Evolutionary conservation across 2,888 invertebrate species (phyloP).

Genomic region (Aquatica leii): DNA sequence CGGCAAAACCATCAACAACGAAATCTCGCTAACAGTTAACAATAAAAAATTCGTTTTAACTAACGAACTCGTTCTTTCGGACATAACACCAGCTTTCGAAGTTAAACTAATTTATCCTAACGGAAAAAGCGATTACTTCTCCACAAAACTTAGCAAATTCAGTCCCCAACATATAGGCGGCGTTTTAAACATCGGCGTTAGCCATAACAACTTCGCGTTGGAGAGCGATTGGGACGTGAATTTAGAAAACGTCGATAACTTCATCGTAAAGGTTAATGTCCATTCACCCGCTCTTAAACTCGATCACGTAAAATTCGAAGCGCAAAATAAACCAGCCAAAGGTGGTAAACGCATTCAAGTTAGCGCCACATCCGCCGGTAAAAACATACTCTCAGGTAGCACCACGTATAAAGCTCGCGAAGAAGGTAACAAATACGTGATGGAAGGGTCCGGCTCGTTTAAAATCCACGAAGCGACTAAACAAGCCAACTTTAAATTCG

Average conservation of each 20-base stretch:
- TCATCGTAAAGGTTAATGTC: conserved; percentile 67
- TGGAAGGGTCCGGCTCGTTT: conserved; percentile 79
- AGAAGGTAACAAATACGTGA: conserved; percentile 73
- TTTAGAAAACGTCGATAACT: conserved; percentile 70
- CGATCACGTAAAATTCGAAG: conserved; percentile 71
- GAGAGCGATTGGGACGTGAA: conserved; percentile 66
- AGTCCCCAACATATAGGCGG: conserved; percentile 68
- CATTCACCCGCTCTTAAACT: conserved; percentile 71
- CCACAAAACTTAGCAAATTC: conserved; percentile 60
- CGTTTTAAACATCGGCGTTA: conserved; percentile 58
- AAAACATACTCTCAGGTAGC: conserved; percentile 75
- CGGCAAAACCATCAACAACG: conserved; percentile 51
- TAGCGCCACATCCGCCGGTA: conserved; percentile 69
- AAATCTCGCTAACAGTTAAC: conserved; percentile 64
- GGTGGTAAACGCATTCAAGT: conserved; percentile 71
- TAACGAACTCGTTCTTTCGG: conserved; percentile 64
- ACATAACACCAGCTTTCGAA: conserved; percentile 66
- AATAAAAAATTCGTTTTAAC: conserved; percentile 67
- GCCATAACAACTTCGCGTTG: conserved; percentile 60
- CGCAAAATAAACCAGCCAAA: conserved; percentile 69
- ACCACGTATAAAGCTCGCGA: conserved; percentile 75
- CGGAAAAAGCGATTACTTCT: conserved; percentile 57
- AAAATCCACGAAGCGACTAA: conserved; percentile 74
- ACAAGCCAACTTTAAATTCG: conserved; percentile 78
- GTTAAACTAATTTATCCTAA: conserved; percentile 66